Base-by-base conservation (phyloP, 1,140 invertebrate species). In the Helicoverpa zea region DNA sequence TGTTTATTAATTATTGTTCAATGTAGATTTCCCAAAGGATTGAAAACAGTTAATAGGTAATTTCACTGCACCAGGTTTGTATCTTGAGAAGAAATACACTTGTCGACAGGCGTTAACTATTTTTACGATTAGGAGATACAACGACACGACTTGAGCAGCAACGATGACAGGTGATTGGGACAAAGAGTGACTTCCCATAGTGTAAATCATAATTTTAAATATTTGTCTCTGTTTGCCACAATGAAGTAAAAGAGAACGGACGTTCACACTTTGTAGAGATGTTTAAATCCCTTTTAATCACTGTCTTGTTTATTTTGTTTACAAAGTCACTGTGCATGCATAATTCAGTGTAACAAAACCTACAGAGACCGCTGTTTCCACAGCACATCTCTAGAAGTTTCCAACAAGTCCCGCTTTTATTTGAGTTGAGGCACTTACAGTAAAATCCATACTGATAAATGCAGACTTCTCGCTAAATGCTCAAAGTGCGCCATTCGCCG, bases 381-480 rank as follows among this genome's bases (percentile, higher is more conserved):
- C 43, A 61, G 56, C 73, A 7, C 66, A 59, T 58, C 54, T 63
- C 43, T 51, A 16, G 11, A 35, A 75, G 35, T 75, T 73, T 30
- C 58, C 56, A 63, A 75, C 73, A 61, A 75, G n/a, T 75, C 35
- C 30, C 30, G 18, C 7, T 63, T 75, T 18, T 75, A 75, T 75
- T 75, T 75, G 43, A 75, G 35, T 75, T 63, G 11, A 63, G 16
- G 56, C 58, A 61, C 58, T 75, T 63, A 51, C 18, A 23, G 58
- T 75, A 75, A 51, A 51, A 61, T 59, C 35, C 73, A 75, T 61
- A 75, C 73, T 61, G 73, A 61, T 75, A 61, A 75, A 75, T 75
- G 58, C 58, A 75, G 14, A 47, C 16, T 75, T n/a, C 35, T 75
- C 72, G n/a, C 56, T 75, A 59, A 75, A 54, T 75, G 72, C 54